A percentile compares a stretch with the other conserved stretches of the same genome.
phyloP scores from a whole-genome alignment of 2,113 vertebrate species.

The Podarcis muralis region DNA sequence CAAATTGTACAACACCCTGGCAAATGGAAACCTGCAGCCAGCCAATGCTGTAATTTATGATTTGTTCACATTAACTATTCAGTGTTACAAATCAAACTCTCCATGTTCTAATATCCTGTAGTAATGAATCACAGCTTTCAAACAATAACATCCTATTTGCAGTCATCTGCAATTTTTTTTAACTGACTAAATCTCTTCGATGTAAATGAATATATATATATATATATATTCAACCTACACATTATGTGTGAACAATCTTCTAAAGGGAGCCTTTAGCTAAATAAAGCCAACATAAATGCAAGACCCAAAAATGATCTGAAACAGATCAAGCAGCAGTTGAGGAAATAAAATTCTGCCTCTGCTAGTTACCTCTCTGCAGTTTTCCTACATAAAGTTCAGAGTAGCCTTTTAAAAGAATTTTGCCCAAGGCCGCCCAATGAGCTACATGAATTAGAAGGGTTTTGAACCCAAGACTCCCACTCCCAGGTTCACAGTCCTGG shows the following conservation, averaged over 20 bases:
- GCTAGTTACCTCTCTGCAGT: background rate
- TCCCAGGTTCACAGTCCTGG: background rate
- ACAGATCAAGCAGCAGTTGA: background rate
- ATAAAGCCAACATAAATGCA: slow-evolving; percentile 8
- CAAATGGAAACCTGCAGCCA: slow-evolving; percentile 38
- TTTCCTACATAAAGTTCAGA: background rate
- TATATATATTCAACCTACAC: background rate
- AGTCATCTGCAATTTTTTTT: slow-evolving; percentile 43
- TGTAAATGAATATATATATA: background rate
- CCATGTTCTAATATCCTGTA: slow-evolving; percentile 47
- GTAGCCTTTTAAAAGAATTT: no score
- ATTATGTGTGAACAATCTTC: background rate
- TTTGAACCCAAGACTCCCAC: no score
- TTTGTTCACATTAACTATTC: slow-evolving; percentile 58
- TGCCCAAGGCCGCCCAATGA: no score
- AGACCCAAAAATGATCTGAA: background rate
- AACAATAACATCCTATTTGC: slow-evolving; percentile 53
- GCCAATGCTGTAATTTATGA: slow-evolving; percentile 43
- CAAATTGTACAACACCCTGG: slow-evolving; percentile 27
- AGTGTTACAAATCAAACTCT: slow-evolving; percentile 63
- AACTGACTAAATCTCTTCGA: slow-evolving; percentile 22
- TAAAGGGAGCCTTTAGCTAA: background rate
- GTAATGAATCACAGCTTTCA: slow-evolving; percentile 51
- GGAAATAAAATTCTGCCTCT: background rate
- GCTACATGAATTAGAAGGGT: background rate